phyloP scores from a whole-genome alignment of 64 coral and sea anemone species.

The Platygyra sinensis region DNA sequence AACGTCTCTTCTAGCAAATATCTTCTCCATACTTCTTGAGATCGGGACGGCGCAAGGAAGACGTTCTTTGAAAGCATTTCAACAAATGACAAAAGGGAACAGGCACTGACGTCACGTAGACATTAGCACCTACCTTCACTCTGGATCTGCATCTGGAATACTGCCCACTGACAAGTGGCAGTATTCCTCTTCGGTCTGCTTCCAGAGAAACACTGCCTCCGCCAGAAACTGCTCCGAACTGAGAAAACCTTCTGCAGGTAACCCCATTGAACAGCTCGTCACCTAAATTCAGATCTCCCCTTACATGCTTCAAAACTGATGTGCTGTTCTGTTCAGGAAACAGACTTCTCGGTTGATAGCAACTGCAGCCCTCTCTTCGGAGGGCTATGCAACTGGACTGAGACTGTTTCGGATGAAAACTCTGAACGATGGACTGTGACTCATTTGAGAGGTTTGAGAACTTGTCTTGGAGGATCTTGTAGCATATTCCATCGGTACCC shows the following conservation, averaged over 20 bases:
- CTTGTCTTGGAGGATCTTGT: too few species aligned
- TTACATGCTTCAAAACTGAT: slow-evolving; percentile 36
- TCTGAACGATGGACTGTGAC: too few species aligned
- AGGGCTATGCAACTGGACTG: background rate
- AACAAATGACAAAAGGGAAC: background rate
- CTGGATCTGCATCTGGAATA: background rate
- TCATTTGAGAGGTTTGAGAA: too few species aligned
- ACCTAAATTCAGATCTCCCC: background rate
- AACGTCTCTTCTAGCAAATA: too few species aligned
- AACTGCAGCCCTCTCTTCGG: slow-evolving; percentile 18
- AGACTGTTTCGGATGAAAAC: background rate
- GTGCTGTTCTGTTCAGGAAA: slow-evolving; percentile 40
- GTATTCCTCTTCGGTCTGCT: background rate
- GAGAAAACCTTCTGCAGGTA: slow-evolving; percentile 15
- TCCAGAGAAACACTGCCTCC: slow-evolving; percentile 35
- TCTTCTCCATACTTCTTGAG: too few species aligned
- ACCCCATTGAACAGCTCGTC: slow-evolving; percentile 28
- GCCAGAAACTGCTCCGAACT: background rate
- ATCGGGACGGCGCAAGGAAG: slow-evolving; percentile 20
- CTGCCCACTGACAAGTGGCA: background rate
- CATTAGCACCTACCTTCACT: slow-evolving; percentile 1
- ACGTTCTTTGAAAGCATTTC: background rate
- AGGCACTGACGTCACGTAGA: background rate
- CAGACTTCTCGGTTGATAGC: background rate
- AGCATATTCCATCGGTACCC: too few species aligned